Base-by-base conservation (phyloP, 92 coral and sea anemone genomes). In the Porites divaricata region DNA sequence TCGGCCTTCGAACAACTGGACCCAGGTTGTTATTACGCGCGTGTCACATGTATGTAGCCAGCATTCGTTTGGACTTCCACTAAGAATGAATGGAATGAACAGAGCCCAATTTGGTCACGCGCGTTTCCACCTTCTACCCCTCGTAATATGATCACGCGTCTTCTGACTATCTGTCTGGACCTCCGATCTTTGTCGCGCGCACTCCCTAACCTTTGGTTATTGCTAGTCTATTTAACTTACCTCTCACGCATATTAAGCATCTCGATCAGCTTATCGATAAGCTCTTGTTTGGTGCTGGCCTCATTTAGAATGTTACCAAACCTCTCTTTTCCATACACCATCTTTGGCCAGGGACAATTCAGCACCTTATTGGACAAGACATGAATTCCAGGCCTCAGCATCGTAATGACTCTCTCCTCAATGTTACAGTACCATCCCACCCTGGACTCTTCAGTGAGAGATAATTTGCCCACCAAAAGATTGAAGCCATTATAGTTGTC, bases 311-410 rank as follows among this genome's bases (percentile, higher is more conserved):
- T 91, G 50, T 85, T 88, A 62, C 68, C 75, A 89, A 96, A 95
- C 73, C 77, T 87, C 62, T 93, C 66, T 77, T 90, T 92, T 24
- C 99, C 99, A 78, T 88, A 88, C 69, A 85, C 94, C 74, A 95
- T 89, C 80, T 95, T 97, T 21, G 93, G 95, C 98, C 98, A 96
- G 1, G 97, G 89, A 79, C 85, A 97, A 75, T 93, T 91, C 83
- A 96, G 75, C 45, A 89, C 77, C 57, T 94, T 83, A 75, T 96
- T 96, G 53, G 95, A 92, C 64, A 96, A 89, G 11, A 83, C 95
- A 83, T 96, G 92, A 63, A 85, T 84, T 19, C 99, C 99, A 63
- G 97, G 90, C 11, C 67, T 64, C 79, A 96, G 59, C 64, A 75
- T 59, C 61, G 88, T 76, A 8, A 95, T 81, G 3, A 64, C 83